Percentiles rank a stretch among this genome's conserved stretches.
Evolutionary conservation across 2,797 vertebrate genomes (phyloP).

Genomic region (Valencia hispanica): DNA sequence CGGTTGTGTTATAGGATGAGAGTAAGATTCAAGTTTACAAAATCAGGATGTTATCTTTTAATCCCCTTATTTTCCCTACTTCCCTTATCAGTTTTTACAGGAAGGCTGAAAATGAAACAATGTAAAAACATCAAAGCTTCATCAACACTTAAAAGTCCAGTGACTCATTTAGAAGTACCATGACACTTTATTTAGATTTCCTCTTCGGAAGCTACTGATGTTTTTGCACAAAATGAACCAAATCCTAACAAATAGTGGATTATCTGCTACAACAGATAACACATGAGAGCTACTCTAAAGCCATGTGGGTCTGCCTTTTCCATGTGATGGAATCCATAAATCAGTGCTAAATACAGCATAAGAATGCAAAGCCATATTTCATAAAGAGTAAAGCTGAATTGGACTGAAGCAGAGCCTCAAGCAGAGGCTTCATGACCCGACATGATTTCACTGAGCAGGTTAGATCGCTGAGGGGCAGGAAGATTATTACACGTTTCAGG

Average conservation of each 20-base stretch:
- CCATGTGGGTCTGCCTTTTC: background rate
- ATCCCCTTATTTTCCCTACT: conserved; percentile 12
- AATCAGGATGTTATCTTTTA: background rate
- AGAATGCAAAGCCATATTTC: conserved; percentile 1
- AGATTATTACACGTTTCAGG: background rate
- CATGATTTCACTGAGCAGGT: background rate
- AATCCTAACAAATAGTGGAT: background rate
- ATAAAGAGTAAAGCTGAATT: background rate
- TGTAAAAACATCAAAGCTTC: conserved; percentile 13
- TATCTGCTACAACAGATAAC: background rate
- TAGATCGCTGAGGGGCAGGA: background rate
- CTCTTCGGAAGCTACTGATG: background rate
- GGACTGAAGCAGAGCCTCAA: background rate
- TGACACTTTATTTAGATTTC: conserved; percentile 14
- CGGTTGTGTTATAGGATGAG: background rate
- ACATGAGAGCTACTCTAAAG: background rate
- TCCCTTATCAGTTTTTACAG: background rate
- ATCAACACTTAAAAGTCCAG: conserved; percentile 32
- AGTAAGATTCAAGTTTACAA: conserved; percentile 1
- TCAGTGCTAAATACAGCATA: background rate
- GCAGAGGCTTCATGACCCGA: background rate
- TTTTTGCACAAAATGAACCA: conserved; percentile 9
- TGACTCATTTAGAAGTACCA: conserved; percentile 6
- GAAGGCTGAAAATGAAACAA: background rate
- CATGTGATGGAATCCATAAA: conserved; percentile 1